Evolutionary conservation across 2,888 invertebrate genomes (phyloP).

Genomic region (Noctua fimbriata): DNA sequence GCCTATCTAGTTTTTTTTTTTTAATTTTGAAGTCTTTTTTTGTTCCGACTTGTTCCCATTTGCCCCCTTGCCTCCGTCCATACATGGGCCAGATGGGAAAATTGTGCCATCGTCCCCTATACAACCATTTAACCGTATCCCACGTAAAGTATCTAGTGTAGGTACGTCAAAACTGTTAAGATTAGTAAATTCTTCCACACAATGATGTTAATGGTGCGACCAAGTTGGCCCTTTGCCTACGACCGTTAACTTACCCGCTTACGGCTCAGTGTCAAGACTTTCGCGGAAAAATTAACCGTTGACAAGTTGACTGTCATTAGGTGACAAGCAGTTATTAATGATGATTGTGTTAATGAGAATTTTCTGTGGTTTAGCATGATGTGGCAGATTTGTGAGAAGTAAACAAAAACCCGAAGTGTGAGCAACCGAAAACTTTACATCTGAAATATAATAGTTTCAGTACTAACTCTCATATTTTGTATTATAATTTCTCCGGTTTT

Average conservation of each 20-base stretch:
- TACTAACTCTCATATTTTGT: neutral
- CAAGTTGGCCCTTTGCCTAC: conserved; percentile 66
- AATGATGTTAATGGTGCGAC: conserved; percentile 51
- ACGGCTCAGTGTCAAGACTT: conserved; percentile 44
- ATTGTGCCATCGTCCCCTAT: neutral
- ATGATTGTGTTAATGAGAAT: conserved; percentile 5
- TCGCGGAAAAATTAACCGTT: conserved; percentile 52
- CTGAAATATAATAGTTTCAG: neutral
- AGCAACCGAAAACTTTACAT: neutral
- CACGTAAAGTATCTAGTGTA: neutral
- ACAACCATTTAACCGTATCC: neutral
- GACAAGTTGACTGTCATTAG: conserved; percentile 40
- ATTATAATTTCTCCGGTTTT: neutral
- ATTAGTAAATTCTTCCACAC: conserved; percentile 51
- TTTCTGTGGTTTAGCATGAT: conserved; percentile 5
- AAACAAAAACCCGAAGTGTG: neutral
- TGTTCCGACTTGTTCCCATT: neutral
- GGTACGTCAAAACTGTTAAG: conserved; percentile 13
- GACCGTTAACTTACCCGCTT: conserved; percentile 55
- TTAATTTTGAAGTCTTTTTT: neutral
- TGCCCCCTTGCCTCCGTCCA: neutral
- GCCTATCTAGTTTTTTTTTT: neutral
- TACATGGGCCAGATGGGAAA: neutral
- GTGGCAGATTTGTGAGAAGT: too few species aligned
- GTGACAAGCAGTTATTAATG: conserved; percentile 30